Base-by-base conservation (phyloP, 2,113 vertebrate species). In the Chloebia gouldiae region DNA sequence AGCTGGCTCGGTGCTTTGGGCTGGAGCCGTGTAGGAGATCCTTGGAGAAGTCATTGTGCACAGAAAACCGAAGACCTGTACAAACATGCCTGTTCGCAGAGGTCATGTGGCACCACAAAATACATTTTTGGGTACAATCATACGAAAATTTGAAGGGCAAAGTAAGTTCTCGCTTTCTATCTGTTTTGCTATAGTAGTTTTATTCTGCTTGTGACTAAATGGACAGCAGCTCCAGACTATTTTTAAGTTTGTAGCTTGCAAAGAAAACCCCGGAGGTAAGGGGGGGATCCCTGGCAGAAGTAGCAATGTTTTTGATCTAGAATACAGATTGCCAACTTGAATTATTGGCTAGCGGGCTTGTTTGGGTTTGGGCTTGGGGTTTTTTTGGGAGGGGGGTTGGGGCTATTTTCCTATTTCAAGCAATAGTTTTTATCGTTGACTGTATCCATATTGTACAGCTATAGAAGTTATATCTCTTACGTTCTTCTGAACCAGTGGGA, bases 41-140 rank as follows among this genome's bases (percentile, higher is more conserved):
- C 91, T 96, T 95, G 97, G 96, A 97, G 97, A 98, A 98, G 94
- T 97, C 97, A 88, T 88, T 71, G 96, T 87, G 95, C 96, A 93
- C 95, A 95, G 86, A 84, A 96, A 95, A 96, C 94, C 92, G 97
- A 98, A 97, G 97, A 97, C 90, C 97, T 81, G 86, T 91, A 89
- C 93, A 98, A 99, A 97, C 98, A 99, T 99, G 99, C 99, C 99
- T 98, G 99, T 99, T 42, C 98, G 99, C 98, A 99, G 99, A 98
- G 99, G 99, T 97, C 99, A 99, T 98, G 99, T 99, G 98, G 99
- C 99, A 96, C 99, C 99, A 79, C 99, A 99, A 89, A 99, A 99
- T 97, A 99, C 99, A 42, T 99, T 99, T 97, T 97, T 99, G 96
- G 99, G 99, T 97, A 98, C 99, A 97, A 99, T 99, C 96, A 99